These are phyloP conservation scores for Pollenia amentaria DNA, from an alignment of 2,888 invertebrate species.

Conservation along the genomic window DNA sequence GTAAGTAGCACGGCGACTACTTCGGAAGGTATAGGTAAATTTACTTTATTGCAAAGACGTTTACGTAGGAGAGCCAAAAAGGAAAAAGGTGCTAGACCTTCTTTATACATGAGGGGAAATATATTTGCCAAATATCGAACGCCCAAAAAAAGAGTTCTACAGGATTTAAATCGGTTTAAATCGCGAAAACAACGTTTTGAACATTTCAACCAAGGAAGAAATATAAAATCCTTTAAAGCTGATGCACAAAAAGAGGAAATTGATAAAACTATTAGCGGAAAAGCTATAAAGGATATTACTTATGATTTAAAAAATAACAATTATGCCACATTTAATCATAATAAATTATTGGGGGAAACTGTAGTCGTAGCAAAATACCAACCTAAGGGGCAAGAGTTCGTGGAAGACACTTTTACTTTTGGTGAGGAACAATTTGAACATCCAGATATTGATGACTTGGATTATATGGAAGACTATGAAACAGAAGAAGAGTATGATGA, in stretches of 20 bases:
- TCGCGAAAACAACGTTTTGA: slow-evolving; percentile 76
- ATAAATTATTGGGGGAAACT: slow-evolving; percentile 48
- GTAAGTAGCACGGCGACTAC: slow-evolving; percentile 57
- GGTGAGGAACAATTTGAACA: slow-evolving; percentile 56
- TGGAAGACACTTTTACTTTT: slow-evolving; percentile 32
- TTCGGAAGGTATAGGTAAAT: slow-evolving; percentile 61
- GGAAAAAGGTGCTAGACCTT: slow-evolving; percentile 70
- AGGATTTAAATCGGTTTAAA: slow-evolving; percentile 75
- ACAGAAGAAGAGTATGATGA: slow-evolving; percentile 22
- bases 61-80: slow-evolving; percentile 67
- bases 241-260: slow-evolving; percentile 35
- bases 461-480: slow-evolving; percentile 26
- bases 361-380: slow-evolving; percentile 51
- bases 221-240: slow-evolving; percentile 69
- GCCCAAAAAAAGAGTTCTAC: slow-evolving; percentile 68
- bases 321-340: slow-evolving; percentile 37
- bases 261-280: slow-evolving; percentile 40
- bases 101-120: slow-evolving; percentile 77
- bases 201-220: slow-evolving; percentile 76
- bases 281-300: slow-evolving; percentile 47
- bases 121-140: slow-evolving; percentile 77
- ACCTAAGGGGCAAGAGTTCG: not conserved
- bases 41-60: slow-evolving; percentile 39
- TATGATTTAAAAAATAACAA: slow-evolving; percentile 60
- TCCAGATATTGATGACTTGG: not conserved